Conservation (phyloP, 2,888 invertebrate species). For the Meiosimyza decipiens region DNA sequence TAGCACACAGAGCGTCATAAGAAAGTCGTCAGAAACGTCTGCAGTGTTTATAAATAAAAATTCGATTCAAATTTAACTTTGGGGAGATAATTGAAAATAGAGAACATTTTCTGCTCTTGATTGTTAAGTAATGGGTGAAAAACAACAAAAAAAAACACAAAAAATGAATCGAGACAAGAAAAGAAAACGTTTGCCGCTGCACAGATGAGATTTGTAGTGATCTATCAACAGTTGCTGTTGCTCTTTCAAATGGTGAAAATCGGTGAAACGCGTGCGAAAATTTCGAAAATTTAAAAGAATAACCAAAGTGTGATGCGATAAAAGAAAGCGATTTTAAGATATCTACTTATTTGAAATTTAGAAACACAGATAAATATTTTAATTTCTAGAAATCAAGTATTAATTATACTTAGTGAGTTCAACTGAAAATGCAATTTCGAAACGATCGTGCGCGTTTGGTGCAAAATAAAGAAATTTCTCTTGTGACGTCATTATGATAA, state of each 20-base stretch:
- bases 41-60: too few relatives aligned
- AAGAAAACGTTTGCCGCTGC: constrained; percentile 25
- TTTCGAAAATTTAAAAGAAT: neutral
- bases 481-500: constrained; percentile 19
- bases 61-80: too few relatives aligned
- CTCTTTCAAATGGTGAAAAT: constrained; percentile 43
- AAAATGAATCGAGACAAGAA: constrained; percentile 2
- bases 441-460: neutral
- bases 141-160: neutral
- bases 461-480: neutral
- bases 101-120: too few relatives aligned
- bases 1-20: constrained; percentile 31
- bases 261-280: constrained; percentile 20
- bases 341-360: neutral
- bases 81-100: too few relatives aligned
- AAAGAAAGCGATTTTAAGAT: neutral
- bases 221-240: constrained; percentile 41
- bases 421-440: too few relatives aligned
- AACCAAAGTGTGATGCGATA: neutral
- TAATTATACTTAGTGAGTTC: neutral
- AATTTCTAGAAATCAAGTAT: neutral
- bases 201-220: neutral
- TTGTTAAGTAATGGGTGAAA: too few relatives aligned
- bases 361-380: neutral
- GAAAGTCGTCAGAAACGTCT: constrained; percentile 36